phyloP scores from a whole-genome alignment of 2,888 invertebrate species.

The Cataglyphis altisquamis region DNA sequence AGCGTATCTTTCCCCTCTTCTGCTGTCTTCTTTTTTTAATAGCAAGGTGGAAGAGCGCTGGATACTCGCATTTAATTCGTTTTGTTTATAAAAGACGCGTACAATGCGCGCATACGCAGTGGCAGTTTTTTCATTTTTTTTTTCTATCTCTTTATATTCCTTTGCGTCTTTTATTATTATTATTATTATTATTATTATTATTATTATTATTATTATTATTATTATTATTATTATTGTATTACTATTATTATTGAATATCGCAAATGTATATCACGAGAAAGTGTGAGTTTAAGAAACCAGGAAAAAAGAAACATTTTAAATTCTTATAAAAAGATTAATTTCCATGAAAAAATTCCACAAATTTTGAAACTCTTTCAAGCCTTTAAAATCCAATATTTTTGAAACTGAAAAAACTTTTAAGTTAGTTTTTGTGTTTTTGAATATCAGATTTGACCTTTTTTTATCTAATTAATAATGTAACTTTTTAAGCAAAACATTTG shows the following conservation, averaged over 20 bases:
- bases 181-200: conserved; percentile 21
- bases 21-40: conserved; percentile 68
- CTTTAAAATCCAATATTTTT: neutral
- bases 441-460: neutral
- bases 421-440: neutral
- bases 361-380: neutral
- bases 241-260: conserved; percentile 39
- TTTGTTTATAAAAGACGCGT: conserved; percentile 65
- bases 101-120: conserved; percentile 69
- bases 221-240: conserved; percentile 24
- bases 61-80: conserved; percentile 73
- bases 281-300: conserved; percentile 16
- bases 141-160: conserved; percentile 17
- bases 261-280: conserved; percentile 11
- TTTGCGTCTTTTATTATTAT: conserved; percentile 23
- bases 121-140: conserved; percentile 71
- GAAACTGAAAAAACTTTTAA: neutral
- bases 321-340: conserved; percentile 13
- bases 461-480: neutral
- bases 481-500: neutral
- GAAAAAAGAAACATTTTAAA: conserved; percentile 23
- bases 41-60: conserved; percentile 80
- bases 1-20: conserved; percentile 15
- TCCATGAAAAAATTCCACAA: neutral
- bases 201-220: conserved; percentile 26